Evolutionary conservation across 1,140 invertebrate species (phyloP), one percentile per base, ranked within the genome.

Genomic region (Dinothrombium tinctorium): DNA sequence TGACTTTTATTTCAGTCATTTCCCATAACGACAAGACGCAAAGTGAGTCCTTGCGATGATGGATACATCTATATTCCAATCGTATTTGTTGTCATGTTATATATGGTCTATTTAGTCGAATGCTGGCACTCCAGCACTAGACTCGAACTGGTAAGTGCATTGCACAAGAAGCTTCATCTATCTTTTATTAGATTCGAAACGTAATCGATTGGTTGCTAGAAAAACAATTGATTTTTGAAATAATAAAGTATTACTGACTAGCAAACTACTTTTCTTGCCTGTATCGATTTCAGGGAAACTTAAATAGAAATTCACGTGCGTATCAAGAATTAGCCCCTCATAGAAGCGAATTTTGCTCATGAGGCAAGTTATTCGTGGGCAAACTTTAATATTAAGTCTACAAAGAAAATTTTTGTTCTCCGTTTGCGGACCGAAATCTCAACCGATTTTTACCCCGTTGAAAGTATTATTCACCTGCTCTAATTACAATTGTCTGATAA

Each of bases 11-110:
- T 9, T 15, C 33, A 36, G 33, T 36, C 33, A 15, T 36, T 36
- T 42, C 49, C 47, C 33, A 68, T 49, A 48, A 51, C 44, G 25
- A 64, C 40, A 45, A 44, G 33, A 41, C 42, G 42, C 25, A 46
- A 25, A 15, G 46, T 40, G 24, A 47, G 36, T 42, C 75, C 78
- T 1, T 82, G 78, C 56, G 74, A 78, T 48, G 74, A 79, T 38
- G 76, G 75, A n/a, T 80, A 80, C 59, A 69, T 79, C 44, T 81
- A 80, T 58, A 76, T 82, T 44, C 78, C 77, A 3, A 69, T 80
- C 17, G 76, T 75, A 9, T 77, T 81, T 53, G 71, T 77, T 49
- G 65, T 74, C 15, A 72, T 79, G 54, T 61, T 82, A 9, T 83
- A 82, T 57, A 57, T 82, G 33, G 72, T 81, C 6, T 83, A 83